Conservation (phyloP, 92 coral and sea anemone species). For the Plumapathes pennacea region DNA sequence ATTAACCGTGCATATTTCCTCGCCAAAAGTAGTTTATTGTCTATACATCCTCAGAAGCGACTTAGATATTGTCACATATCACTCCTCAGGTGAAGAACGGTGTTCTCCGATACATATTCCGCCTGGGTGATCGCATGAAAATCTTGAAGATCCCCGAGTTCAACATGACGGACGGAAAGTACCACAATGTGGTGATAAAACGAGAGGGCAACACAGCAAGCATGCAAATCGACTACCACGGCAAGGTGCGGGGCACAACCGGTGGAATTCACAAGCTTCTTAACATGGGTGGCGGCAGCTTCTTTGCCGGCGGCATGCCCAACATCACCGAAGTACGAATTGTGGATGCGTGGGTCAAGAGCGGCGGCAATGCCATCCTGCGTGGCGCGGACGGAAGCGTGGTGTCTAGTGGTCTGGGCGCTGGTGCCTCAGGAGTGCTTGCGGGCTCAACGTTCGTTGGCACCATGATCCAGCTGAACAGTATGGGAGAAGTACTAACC, state of each 20-base stretch:
- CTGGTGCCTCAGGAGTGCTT: constrained; percentile 1
- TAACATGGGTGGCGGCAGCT: constrained; percentile 92
- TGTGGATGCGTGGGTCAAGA: constrained; percentile 71
- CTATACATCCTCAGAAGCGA: too few species aligned
- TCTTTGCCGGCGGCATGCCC: constrained; percentile 83
- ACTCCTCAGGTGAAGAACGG: constrained; percentile 71
- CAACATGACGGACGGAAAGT: constrained; percentile 80
- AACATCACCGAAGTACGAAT: constrained; percentile 83
- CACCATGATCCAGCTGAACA: too few species aligned
- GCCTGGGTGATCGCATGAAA: constrained; percentile 92
- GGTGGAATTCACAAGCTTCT: constrained; percentile 81
- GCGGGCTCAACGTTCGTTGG: neutral
- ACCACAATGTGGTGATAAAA: constrained; percentile 72
- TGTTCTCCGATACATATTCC: constrained; percentile 78
- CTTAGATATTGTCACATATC: too few species aligned
- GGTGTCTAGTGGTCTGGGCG: constrained; percentile 37
- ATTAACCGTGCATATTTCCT: too few species aligned
- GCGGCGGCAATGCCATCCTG: constrained; percentile 78
- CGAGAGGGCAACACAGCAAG: constrained; percentile 84
- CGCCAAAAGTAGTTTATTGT: too few species aligned
- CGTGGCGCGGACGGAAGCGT: constrained; percentile 63
- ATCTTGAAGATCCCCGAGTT: constrained; percentile 75
- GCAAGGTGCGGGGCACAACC: constrained; percentile 71
- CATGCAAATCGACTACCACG: constrained; percentile 83
- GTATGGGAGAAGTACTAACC: too few species aligned